Evolutionary conservation across 2,888 invertebrate genomes (phyloP).

Genomic region (Parochlus steinenii): DNA sequence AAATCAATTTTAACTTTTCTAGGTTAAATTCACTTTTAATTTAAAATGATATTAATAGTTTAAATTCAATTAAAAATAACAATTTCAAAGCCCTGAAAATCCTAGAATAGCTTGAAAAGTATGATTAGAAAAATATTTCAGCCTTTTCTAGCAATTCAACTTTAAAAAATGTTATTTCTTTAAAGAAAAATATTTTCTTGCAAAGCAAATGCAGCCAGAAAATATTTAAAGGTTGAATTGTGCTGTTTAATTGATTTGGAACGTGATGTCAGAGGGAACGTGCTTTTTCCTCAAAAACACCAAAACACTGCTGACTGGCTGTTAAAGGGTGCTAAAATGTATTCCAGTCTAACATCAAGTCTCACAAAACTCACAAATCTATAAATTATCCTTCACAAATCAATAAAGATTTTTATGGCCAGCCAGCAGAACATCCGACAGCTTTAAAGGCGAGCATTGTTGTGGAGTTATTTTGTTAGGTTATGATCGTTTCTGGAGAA

Average conservation of each 20-base stretch:
- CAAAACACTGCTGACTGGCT: background rate
- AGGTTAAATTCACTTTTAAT: background rate
- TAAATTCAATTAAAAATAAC: background rate
- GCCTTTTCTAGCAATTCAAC: background rate
- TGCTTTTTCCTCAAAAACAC: conserved; percentile 10
- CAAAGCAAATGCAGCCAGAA: background rate
- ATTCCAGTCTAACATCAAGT: conserved; percentile 1
- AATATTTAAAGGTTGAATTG: conserved; percentile 10
- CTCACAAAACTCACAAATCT: too few relatives aligned
- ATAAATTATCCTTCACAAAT: too few relatives aligned
- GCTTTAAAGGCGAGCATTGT: too few relatives aligned
- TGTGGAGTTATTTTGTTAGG: too few relatives aligned
- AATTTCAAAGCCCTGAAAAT: background rate
- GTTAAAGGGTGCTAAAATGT: background rate
- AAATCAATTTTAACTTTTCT: background rate
- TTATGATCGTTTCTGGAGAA: too few relatives aligned
- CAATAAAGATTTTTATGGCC: too few relatives aligned
- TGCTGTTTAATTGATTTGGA: conserved; percentile 12
- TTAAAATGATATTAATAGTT: background rate
- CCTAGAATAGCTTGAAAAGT: background rate
- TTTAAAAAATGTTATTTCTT: background rate
- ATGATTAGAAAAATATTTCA: background rate
- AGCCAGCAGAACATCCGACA: too few relatives aligned
- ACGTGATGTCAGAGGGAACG: conserved; percentile 12
- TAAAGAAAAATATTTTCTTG: background rate